Base-by-base conservation (phyloP, 2,888 invertebrate species). In the Nemoura dubitans region DNA sequence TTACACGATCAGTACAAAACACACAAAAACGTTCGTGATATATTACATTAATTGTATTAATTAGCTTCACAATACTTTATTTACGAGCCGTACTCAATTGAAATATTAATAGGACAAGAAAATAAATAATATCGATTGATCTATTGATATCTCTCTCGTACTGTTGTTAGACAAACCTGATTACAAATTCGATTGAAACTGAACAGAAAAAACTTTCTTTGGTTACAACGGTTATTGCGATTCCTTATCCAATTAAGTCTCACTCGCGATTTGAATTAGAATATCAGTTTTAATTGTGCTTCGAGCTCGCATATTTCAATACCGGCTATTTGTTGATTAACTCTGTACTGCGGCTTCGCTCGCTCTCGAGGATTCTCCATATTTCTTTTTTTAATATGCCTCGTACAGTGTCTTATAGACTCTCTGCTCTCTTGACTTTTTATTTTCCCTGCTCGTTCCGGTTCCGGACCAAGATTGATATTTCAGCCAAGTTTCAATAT, bases 31-130 rank as follows among this genome's bases (percentile, higher is more conserved):
- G 59, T 59, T 59, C 27, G 84, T 84, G 59, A 59, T 59, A 59
- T 84, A 84, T 84, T 59, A 84, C 84, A 76, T 84, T 84, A 84
- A 84, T 84, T 84, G 84, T 84, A 84, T 84, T 84, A 84, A 84
- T 84, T 84, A 84, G 76, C 84, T 84, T 84, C 84, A 84, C 84
- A 59, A 84, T 84, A 76, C 28, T 59, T 59, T 84, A 84, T 84
- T 84, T 84, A 84, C 59, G 84, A 84, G 59, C 76, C 26, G 27
- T 59, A 59, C 29, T 14, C 59, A 28, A 84, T 76, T 84, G 84
- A 59, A 84, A 59, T 84, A 84, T 78, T 84, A 84, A 76, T 28
- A 27, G 59, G 29, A 28, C 59, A 76, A 28, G 28, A 27, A 84
- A 59, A 84, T 84, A 84, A 76, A 84, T 84, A 59, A 76, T 84